Evolutionary conservation across 2,888 invertebrate species (phyloP).

Genomic region (Elegia similella): DNA sequence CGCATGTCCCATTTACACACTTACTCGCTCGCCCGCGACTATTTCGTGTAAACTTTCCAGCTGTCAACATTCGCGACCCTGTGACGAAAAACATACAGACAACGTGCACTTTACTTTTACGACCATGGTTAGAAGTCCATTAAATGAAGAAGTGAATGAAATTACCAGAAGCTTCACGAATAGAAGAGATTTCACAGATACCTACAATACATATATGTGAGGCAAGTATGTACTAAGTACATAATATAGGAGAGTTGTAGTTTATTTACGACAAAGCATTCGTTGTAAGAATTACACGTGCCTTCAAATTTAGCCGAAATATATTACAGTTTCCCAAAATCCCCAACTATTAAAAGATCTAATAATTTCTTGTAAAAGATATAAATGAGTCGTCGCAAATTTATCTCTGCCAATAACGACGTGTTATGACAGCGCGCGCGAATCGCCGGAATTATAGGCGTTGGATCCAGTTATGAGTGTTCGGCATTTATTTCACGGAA

Average conservation of each 20-base stretch:
- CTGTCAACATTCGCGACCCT: background rate
- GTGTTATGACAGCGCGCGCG: constrained; percentile 12
- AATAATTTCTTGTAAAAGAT: background rate
- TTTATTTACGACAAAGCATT: background rate
- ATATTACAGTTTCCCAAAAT: background rate
- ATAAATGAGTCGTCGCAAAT: background rate
- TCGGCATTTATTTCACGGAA: background rate
- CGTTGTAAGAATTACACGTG: background rate
- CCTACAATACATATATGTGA: too few relatives aligned
- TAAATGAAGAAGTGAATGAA: too few relatives aligned
- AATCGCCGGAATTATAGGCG: background rate
- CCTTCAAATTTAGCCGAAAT: background rate
- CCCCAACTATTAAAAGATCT: background rate
- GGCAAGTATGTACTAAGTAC: too few relatives aligned
- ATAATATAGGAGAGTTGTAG: too few relatives aligned
- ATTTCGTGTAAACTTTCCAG: background rate
- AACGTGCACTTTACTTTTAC: too few relatives aligned
- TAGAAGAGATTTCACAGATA: too few relatives aligned
- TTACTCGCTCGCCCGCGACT: background rate
- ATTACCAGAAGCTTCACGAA: too few relatives aligned
- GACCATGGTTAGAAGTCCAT: too few relatives aligned
- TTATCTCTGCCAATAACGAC: constrained; percentile 3
- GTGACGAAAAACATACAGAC: background rate
- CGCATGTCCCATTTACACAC: constrained; percentile 3
- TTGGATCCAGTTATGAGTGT: constrained; percentile 2